Percentiles rank a stretch among this genome's conserved stretches.
Conservation (phyloP, 2,113 vertebrate species). For the Ellobius talpinus region DNA sequence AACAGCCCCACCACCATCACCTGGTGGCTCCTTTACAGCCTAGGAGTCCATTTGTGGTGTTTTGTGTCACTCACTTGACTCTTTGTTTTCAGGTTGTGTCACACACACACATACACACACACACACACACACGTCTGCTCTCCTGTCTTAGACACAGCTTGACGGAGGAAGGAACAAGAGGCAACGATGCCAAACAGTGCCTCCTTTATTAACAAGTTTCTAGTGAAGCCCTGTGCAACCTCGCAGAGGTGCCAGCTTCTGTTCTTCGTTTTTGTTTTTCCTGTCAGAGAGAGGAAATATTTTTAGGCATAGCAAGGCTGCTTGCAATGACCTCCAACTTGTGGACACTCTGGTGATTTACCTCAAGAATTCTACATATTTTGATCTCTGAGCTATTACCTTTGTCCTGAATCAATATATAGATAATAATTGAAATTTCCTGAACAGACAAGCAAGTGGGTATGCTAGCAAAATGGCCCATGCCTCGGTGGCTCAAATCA, state of each 20-base stretch:
- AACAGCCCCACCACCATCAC: rapidly evolving
- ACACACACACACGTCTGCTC: neutral
- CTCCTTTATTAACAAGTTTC: neutral
- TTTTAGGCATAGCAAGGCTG: neutral
- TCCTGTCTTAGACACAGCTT: neutral
- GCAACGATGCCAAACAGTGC: neutral
- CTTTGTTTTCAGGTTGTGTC: neutral
- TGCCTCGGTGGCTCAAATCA: neutral
- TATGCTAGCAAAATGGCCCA: neutral
- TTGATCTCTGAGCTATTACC: neutral
- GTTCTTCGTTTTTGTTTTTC: neutral
- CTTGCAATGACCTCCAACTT: neutral
- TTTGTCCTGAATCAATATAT: neutral
- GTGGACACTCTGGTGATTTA: neutral
- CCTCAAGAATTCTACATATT: conserved; percentile 20
- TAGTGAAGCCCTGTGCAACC: neutral
- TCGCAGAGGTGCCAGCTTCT: neutral
- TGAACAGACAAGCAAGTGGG: neutral
- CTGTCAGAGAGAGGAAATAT: neutral
- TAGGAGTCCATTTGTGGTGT: neutral
- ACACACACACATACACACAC: neutral
- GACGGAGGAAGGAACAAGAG: neutral
- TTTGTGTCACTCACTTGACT: neutral
- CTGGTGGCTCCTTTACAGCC: neutral
- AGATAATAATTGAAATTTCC: neutral